Percentiles rank a stretch among this genome's conserved stretches.
Conservation (phyloP, 2,797 vertebrate genomes). For the Varecia variegata region DNA sequence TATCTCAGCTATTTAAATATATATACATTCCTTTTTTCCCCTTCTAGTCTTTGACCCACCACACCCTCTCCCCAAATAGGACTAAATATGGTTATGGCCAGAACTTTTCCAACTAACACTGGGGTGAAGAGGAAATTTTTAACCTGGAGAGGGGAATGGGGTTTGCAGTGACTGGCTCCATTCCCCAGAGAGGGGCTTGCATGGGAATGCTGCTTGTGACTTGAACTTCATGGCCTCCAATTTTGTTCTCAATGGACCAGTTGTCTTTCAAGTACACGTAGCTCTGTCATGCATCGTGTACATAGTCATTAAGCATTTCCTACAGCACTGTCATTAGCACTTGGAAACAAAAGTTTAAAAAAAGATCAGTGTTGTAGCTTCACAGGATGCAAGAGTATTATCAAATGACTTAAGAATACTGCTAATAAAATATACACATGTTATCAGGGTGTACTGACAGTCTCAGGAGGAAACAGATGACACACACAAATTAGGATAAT, state of each 20-base stretch:
- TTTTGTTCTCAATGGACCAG: neutral
- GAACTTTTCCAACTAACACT: conserved; percentile 38
- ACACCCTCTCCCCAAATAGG: conserved; percentile 68
- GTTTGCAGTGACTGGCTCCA: neutral
- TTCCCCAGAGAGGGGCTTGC: conserved; percentile 36
- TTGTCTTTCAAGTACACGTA: neutral
- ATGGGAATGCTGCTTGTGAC: conserved; percentile 12
- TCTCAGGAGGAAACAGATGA: neutral
- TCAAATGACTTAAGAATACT: neutral
- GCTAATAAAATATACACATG: neutral
- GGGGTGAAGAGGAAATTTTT: conserved; percentile 66
- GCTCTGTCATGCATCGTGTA: neutral
- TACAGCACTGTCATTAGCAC: neutral
- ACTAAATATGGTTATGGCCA: conserved; percentile 77
- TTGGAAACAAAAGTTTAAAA: neutral
- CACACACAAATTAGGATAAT: neutral
- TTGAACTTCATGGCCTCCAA: conserved; percentile 46
- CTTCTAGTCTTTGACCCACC: conserved; percentile 41
- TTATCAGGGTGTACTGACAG: neutral
- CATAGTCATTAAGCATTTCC: neutral
- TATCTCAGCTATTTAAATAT: conserved; percentile 75
- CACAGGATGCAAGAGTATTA: neutral
- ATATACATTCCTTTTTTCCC: conserved; percentile 35
- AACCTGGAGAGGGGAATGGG: conserved; percentile 46
- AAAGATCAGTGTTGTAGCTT: neutral